Evolutionary conservation across 2,888 invertebrate genomes (phyloP).

Genomic region (Platypus cylindrus): DNA sequence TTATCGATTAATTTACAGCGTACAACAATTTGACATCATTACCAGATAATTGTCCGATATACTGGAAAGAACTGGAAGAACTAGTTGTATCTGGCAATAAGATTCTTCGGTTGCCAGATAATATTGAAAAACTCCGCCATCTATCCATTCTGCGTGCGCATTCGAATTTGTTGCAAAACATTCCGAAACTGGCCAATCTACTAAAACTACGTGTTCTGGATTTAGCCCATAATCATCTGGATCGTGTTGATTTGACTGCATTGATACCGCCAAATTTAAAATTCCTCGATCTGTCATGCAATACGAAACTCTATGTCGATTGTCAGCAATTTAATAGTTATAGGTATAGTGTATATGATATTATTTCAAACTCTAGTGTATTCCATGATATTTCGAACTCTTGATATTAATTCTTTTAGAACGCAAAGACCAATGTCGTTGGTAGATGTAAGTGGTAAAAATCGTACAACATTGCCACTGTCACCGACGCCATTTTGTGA

Average conservation of each 20-base stretch:
- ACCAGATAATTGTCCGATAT: conserved; percentile 59
- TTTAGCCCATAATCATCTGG: conserved; percentile 74
- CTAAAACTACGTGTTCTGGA: conserved; percentile 65
- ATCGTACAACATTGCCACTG: conserved; percentile 53
- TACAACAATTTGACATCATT: conserved; percentile 64
- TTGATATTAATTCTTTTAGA: conserved; percentile 33
- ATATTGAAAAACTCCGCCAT: conserved; percentile 56
- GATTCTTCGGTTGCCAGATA: conserved; percentile 61
- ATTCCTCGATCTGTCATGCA: conserved; percentile 75
- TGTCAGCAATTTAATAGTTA: conserved; percentile 70
- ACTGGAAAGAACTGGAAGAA: conserved; percentile 72
- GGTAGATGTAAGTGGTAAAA: conserved; percentile 74
- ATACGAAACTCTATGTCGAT: conserved; percentile 69
- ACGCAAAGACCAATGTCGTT: conserved; percentile 70
- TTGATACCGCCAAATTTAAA: conserved; percentile 72
- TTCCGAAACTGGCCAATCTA: conserved; percentile 65
- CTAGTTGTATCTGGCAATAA: conserved; percentile 72
- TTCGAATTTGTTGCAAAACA: conserved; percentile 63
- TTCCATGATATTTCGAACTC: background rate
- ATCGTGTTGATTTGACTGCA: conserved; percentile 61
- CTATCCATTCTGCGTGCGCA: conserved; percentile 67
- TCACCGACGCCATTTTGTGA: conserved; percentile 37
- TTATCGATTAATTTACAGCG: conserved; percentile 8
- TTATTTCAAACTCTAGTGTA: background rate
- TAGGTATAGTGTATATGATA: conserved; percentile 9